phyloP scores from a whole-genome alignment of 2,888 invertebrate species.

The Notocelia uddmanniana region DNA sequence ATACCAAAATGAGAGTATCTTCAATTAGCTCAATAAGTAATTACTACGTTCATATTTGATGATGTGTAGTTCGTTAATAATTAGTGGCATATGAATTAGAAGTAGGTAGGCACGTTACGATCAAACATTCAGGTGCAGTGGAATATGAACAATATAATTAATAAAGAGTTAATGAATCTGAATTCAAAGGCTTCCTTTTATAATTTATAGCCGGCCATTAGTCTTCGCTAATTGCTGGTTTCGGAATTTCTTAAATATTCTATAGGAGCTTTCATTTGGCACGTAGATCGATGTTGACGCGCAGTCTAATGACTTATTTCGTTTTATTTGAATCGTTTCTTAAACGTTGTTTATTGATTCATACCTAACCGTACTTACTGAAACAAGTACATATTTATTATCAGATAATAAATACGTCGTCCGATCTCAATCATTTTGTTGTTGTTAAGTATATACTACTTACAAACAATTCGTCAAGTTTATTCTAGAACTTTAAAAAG shows the following conservation, averaged over 20 bases:
- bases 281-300: slow-evolving; percentile 42
- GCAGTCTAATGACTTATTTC: slow-evolving; percentile 38
- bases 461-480: not conserved
- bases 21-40: no score
- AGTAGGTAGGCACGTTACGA: not conserved
- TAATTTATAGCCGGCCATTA: slow-evolving; percentile 69
- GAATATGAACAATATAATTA: slow-evolving; percentile 49
- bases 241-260: slow-evolving; percentile 60
- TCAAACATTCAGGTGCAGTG: slow-evolving; percentile 7
- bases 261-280: slow-evolving; percentile 52
- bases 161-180: slow-evolving; percentile 63
- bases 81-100: no score
- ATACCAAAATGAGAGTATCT: no score
- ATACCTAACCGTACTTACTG: not conserved
- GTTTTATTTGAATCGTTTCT: slow-evolving; percentile 10
- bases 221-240: slow-evolving; percentile 67
- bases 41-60: no score
- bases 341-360: not conserved
- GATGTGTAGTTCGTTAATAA: no score
- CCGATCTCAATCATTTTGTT: not conserved
- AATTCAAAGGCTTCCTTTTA: slow-evolving; percentile 57
- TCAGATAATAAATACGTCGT: not conserved
- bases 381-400: not conserved
- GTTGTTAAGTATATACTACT: not conserved
- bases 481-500: no score